Evolutionary conservation across 2,113 vertebrate species (phyloP).

Genomic region (Paratilapia polleni): DNA sequence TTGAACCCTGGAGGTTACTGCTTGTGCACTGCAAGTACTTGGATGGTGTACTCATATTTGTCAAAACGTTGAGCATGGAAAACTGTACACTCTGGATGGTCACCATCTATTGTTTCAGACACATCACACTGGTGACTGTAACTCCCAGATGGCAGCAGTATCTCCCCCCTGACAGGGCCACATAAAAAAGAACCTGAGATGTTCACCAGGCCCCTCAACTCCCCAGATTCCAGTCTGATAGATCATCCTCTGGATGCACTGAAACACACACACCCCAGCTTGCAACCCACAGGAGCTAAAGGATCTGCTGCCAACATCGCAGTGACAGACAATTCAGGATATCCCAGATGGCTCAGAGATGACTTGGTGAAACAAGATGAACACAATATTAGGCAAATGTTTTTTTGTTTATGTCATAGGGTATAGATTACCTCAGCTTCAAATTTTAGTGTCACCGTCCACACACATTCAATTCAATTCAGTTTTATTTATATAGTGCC

Average conservation of each 20-base stretch:
- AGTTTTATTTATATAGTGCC: no score
- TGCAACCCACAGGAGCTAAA: neutral
- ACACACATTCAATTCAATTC: no score
- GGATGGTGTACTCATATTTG: neutral
- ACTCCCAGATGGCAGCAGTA: neutral
- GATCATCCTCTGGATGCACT: fast-evolving
- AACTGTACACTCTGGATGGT: neutral
- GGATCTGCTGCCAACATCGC: no score
- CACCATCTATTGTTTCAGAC: neutral
- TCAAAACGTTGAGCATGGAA: neutral
- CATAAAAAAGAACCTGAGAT: fast-evolving
- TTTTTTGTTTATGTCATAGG: neutral
- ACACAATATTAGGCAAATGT: neutral
- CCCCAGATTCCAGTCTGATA: neutral
- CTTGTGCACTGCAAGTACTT: neutral
- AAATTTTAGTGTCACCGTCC: no score
- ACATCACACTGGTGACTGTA: neutral
- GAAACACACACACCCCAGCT: neutral
- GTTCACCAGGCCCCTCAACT: neutral
- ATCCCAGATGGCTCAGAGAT: neutral
- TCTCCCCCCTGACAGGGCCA: no score
- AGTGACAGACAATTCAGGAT: no score
- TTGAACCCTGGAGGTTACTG: neutral
- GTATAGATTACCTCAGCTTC: neutral
- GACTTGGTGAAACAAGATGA: neutral